Base-by-base conservation (phyloP, 2,113 vertebrate species). In the Prochilodus magdalenae region DNA sequence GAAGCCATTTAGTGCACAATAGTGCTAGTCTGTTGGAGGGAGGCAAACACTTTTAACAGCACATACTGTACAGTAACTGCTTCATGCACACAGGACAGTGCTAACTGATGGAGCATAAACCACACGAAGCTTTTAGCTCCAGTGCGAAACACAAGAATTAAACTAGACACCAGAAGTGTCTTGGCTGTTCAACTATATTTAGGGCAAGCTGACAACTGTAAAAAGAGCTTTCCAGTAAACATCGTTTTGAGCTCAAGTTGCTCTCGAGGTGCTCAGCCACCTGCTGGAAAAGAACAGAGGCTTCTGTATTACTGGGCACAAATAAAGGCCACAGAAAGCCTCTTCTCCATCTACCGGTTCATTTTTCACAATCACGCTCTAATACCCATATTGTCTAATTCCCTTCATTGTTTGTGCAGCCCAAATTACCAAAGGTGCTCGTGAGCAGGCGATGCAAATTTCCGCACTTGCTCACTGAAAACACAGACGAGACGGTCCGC, bases 361-460 rank as follows among this genome's bases (percentile, higher is more conserved):
- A 18, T 51, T 51, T 51, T 51, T 51, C 49, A 51, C 16, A 27
- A 76, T 47, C 15, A 18, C 5, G 14, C 26, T 49, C n/a, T 77
- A 65, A 51, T 65, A 65, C 49, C 20, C 57, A 4, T n/a, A 24
- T 40, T 22, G 26, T 55, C 26, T 22, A 22, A 49, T 59, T 59
- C n/a, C 29, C n/a, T 29, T 7, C 18, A 65, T 65, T 65, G 59
- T 77, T 65, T 77, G 16, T 65, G 40, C 18, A 77, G 40, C 60
- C 26, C 20, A 22, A 49, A 65, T 77, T 65, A 65, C 40, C 29
- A 16, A 7, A 16, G 49, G 49, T 51, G 49, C 49, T 51, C 8
- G 8, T 44, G 53, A 65, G 60, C 27, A 63, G 22, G n/a, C 36
- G 1, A 55, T 55, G 20, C 53, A 55, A 2, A 55, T 55, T 55